Percentiles rank a stretch among this genome's conserved stretches.
Conservation (phyloP, 2,888 invertebrate species). For the Himalopsyche tibetana region DNA sequence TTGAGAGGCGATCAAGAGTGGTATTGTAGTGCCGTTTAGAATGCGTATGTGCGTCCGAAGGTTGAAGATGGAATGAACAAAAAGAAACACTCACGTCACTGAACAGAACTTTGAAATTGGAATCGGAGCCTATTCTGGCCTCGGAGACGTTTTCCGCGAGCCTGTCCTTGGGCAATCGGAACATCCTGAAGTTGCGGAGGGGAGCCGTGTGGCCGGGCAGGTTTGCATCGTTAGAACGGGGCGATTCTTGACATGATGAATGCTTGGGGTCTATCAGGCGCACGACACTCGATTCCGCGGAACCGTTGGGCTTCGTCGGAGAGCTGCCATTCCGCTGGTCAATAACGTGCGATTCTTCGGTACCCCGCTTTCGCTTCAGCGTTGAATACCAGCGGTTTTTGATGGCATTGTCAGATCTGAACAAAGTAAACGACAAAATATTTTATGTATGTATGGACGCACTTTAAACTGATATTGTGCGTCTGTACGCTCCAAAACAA, state of each 20-base stretch:
- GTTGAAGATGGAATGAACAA: too few species aligned
- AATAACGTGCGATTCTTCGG: slow-evolving; percentile 75
- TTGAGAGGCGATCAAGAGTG: too few species aligned
- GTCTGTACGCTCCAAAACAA: too few species aligned
- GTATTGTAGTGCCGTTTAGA: too few species aligned
- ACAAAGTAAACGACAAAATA: slow-evolving; percentile 36
- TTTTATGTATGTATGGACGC: neutral
- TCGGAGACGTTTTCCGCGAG: neutral
- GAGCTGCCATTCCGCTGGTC: slow-evolving; percentile 47
- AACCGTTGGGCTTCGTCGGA: neutral
- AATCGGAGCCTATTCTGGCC: slow-evolving; percentile 58
- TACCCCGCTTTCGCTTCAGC: slow-evolving; percentile 91
- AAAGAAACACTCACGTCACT: slow-evolving; percentile 62
- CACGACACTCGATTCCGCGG: slow-evolving; percentile 32
- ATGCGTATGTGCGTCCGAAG: too few species aligned
- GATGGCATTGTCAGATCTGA: slow-evolving; percentile 98
- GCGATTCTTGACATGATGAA: slow-evolving; percentile 44
- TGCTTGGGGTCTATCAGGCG: slow-evolving; percentile 39
- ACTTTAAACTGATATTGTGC: too few species aligned
- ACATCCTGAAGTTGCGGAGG: neutral
- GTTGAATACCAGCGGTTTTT: slow-evolving; percentile 99
- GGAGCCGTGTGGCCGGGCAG: too few species aligned
- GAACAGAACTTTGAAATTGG: slow-evolving; percentile 59
- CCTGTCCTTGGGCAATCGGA: neutral
- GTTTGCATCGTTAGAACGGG: slow-evolving; percentile 51